Conservation (phyloP, 2,888 invertebrate genomes). For the Mystacides longicornis region DNA sequence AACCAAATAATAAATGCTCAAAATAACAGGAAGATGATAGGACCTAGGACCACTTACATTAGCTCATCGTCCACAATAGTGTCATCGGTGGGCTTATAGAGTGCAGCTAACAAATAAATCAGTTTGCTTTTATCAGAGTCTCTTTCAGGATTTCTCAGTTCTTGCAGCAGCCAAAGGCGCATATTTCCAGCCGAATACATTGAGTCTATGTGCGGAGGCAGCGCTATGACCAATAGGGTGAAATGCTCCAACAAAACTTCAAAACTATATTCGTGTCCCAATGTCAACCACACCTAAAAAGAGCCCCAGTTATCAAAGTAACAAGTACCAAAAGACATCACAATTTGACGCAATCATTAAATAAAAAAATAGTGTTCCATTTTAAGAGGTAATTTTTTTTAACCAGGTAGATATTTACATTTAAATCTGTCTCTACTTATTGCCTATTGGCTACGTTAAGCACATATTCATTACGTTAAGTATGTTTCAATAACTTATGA, state of each 20-base stretch:
- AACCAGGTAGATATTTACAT: too few species aligned
- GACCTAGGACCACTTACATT: conserved; percentile 14
- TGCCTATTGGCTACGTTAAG: too few species aligned
- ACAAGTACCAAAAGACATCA: too few species aligned
- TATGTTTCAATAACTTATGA: too few species aligned
- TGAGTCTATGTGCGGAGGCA: conserved; percentile 6
- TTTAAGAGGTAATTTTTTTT: too few species aligned
- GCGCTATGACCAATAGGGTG: conserved; percentile 16
- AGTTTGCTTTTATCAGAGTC: conserved; percentile 10
- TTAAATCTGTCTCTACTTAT: too few species aligned
- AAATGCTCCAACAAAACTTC: conserved; percentile 11
- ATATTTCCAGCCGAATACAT: conserved; percentile 7
- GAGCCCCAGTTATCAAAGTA: too few species aligned
- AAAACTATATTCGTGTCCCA: neutral
- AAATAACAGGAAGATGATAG: too few species aligned
- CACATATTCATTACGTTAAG: too few species aligned
- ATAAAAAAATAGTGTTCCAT: too few species aligned
- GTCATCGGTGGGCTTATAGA: conserved; percentile 5
- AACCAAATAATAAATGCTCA: too few species aligned
- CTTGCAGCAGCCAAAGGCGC: conserved; percentile 16
- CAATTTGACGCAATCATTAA: too few species aligned
- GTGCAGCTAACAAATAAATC: conserved; percentile 15
- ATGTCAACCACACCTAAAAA: conserved; percentile 20
- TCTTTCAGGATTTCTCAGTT: conserved; percentile 6
- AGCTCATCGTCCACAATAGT: conserved; percentile 8